These are phyloP conservation scores for Apolygus lucorum DNA, from an alignment of 1,140 invertebrate species.

Conservation along the genomic window DNA sequence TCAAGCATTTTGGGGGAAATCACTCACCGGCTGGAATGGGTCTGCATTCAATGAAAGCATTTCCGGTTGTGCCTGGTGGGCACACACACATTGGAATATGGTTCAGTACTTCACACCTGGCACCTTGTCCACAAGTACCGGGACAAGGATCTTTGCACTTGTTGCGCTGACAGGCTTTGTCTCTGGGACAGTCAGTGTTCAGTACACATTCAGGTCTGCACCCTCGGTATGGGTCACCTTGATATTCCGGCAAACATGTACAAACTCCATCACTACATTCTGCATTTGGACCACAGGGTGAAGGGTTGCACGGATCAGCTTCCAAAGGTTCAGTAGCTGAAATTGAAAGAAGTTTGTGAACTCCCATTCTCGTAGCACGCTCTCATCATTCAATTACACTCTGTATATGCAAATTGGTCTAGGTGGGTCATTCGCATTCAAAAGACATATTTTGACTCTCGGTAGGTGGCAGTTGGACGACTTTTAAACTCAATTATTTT, in stretches of 20 bases:
- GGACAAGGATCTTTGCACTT: slow-evolving; percentile 68
- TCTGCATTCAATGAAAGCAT: slow-evolving; percentile 40
- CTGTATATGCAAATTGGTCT: no score
- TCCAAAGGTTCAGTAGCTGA: slow-evolving; percentile 26
- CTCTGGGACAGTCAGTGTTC: slow-evolving; percentile 53
- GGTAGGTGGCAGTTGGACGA: no score
- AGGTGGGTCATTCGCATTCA: no score
- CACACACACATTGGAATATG: slow-evolving; percentile 45
- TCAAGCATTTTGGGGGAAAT: background rate
- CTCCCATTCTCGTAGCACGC: background rate
- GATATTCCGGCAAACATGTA: slow-evolving; percentile 49
- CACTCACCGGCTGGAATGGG: slow-evolving; percentile 42
- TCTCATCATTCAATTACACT: background rate
- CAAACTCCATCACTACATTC: slow-evolving; percentile 53
- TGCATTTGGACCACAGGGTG: slow-evolving; percentile 62
- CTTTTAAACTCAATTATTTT: no score
- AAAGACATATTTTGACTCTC: no score
- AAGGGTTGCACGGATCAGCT: slow-evolving; percentile 59
- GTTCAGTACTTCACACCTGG: slow-evolving; percentile 54
- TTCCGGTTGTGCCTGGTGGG: slow-evolving; percentile 41
- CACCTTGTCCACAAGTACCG: slow-evolving; percentile 60
- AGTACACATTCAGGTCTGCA: slow-evolving; percentile 56
- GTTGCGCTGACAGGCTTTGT: slow-evolving; percentile 60
- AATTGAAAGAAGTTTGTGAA: background rate
- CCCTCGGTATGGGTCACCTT: slow-evolving; percentile 52